Percentiles rank a stretch among this genome's conserved stretches.
These are phyloP conservation scores for Nomada hirtipes DNA, from an alignment of 2,888 invertebrate genomes.

Conservation along the genomic window DNA sequence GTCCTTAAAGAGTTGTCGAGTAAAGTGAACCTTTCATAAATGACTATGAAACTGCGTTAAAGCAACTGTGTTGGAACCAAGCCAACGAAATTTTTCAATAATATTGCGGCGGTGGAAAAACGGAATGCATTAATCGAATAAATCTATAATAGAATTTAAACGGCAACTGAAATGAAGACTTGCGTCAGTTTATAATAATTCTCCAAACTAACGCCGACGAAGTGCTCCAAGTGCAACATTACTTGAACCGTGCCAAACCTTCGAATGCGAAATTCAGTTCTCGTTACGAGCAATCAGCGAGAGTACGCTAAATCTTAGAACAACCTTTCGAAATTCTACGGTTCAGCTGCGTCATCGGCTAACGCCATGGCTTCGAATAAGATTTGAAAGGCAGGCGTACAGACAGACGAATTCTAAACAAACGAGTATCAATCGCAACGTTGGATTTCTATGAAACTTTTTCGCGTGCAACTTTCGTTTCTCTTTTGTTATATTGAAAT, in stretches of 20 bases:
- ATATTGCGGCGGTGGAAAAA: no score
- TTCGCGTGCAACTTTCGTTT: slow-evolving; percentile 32
- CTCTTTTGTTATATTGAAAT: slow-evolving; percentile 40
- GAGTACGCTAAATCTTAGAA: not conserved
- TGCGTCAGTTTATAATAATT: no score
- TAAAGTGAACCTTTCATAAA: no score
- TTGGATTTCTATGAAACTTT: slow-evolving; percentile 43
- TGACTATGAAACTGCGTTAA: no score
- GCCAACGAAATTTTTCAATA: not conserved
- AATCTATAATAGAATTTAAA: not conserved
- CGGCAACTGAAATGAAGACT: not conserved
- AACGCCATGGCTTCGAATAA: slow-evolving; percentile 5
- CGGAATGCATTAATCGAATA: no score
- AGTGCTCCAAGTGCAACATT: not conserved
- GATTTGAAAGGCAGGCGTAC: slow-evolving; percentile 40
- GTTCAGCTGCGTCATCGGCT: slow-evolving; percentile 44
- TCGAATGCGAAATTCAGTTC: not conserved
- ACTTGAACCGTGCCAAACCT: slow-evolving; percentile 1
- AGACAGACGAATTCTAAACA: slow-evolving; percentile 50
- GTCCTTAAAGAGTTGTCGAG: no score
- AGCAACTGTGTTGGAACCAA: not conserved
- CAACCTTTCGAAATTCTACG: slow-evolving; percentile 33
- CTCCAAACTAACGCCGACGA: not conserved
- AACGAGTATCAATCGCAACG: slow-evolving; percentile 41
- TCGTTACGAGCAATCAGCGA: not conserved